Conservation (phyloP, 2,888 invertebrate species). For the Caenorhabditis wallacei region DNA sequence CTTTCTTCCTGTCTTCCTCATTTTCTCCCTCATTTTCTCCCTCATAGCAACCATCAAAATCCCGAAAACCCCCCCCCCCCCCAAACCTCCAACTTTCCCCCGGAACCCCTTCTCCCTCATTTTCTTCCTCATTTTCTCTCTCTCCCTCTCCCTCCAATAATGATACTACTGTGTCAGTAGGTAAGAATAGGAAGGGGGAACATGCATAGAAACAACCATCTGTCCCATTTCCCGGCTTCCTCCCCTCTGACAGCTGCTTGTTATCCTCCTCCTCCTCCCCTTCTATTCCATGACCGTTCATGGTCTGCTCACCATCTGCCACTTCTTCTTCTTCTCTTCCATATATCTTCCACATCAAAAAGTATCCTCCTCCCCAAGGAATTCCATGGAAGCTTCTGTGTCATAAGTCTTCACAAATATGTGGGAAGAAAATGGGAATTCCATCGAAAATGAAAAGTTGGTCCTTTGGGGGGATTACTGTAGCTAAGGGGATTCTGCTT, state of each 20-base stretch:
- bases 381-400: background rate
- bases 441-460: background rate
- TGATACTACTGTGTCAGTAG: constrained; percentile 1
- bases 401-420: constrained; percentile 33
- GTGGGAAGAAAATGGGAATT: background rate
- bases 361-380: background rate
- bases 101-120: background rate
- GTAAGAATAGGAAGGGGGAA: background rate
- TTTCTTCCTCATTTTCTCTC: background rate
- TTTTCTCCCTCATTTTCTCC: no score
- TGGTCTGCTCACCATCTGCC: constrained; percentile 23
- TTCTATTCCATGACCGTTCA: constrained; percentile 34
- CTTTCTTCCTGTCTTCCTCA: no score
- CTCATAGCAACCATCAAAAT: no score
- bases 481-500: no score
- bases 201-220: background rate
- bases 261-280: background rate
- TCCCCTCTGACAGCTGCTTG: constrained; percentile 23
- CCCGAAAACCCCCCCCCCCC: no score
- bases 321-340: background rate
- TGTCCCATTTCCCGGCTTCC: background rate
- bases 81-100: background rate
- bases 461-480: background rate
- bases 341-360: background rate
- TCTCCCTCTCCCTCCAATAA: background rate